Conservation (phyloP, 1,140 invertebrate species). For the Drosophila ironensis region DNA sequence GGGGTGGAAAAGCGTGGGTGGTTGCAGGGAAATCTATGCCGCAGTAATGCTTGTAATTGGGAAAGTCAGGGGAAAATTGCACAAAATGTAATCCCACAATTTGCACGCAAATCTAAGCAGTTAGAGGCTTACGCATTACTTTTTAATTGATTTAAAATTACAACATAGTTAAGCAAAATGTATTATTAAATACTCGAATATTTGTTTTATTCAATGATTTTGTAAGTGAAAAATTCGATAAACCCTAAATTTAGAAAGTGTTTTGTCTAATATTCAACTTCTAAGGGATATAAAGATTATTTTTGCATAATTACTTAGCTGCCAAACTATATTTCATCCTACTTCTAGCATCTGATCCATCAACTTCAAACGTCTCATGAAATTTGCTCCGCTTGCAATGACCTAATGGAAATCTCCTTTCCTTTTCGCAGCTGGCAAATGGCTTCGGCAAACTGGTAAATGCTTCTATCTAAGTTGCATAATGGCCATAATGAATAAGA, state of each 20-base stretch:
- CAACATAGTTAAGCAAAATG: too few species aligned
- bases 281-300: too few species aligned
- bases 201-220: too few species aligned
- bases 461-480: constrained; percentile 44
- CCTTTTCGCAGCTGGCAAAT: constrained; percentile 10
- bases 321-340: background rate
- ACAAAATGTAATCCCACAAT: background rate
- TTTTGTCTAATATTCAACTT: too few species aligned
- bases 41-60: constrained; percentile 23
- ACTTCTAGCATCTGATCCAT: background rate
- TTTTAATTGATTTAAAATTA: too few species aligned
- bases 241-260: too few species aligned
- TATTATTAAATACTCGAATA: too few species aligned
- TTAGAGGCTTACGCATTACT: too few species aligned
- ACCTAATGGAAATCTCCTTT: background rate
- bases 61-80: background rate
- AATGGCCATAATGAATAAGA: constrained; percentile 65
- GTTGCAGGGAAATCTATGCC: constrained; percentile 26
- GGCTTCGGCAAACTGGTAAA: constrained; percentile 19
- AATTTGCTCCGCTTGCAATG: background rate
- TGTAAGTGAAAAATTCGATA: too few species aligned
- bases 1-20: background rate
- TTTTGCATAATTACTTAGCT: too few species aligned
- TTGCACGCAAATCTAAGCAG: background rate
- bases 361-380: background rate